These are phyloP conservation scores for Drosophila kuntzei DNA, from an alignment of 2,888 invertebrate species.

Conservation along the genomic window DNA sequence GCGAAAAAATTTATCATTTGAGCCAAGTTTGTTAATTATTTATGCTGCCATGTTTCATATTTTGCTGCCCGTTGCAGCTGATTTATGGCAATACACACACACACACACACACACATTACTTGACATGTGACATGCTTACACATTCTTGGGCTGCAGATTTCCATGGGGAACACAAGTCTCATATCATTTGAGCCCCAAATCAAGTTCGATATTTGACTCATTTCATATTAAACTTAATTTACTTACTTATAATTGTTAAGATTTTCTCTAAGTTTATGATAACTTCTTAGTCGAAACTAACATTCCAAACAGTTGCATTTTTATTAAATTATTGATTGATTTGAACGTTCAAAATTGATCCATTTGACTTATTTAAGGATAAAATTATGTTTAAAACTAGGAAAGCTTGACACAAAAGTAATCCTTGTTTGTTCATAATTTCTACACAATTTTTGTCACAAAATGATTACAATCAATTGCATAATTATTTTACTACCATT, in stretches of 20 bases:
- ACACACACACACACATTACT: constrained; percentile 1
- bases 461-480: too few relatives aligned
- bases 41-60: constrained; percentile 82
- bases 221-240: constrained; percentile 10
- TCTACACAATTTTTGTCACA: too few relatives aligned
- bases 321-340: too few relatives aligned
- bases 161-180: constrained; percentile 19
- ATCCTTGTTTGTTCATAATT: too few relatives aligned
- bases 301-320: too few relatives aligned
- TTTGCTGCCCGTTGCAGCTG: constrained; percentile 57
- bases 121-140: constrained; percentile 43
- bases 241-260: constrained; percentile 9
- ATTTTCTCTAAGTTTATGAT: background rate
- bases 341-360: too few relatives aligned
- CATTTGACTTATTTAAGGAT: too few relatives aligned
- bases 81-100: constrained; percentile 58
- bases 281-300: too few relatives aligned
- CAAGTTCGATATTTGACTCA: constrained; percentile 19
- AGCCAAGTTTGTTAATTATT: constrained; percentile 85
- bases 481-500: too few relatives aligned
- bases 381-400: too few relatives aligned
- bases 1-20: constrained; percentile 80
- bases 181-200: constrained; percentile 4
- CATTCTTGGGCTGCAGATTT: constrained; percentile 8
- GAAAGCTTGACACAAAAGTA: too few relatives aligned